phyloP scores from a whole-genome alignment of 30 jellyfish, hydroid and myxozoan genomes.

The Cassiopea andromeda region DNA sequence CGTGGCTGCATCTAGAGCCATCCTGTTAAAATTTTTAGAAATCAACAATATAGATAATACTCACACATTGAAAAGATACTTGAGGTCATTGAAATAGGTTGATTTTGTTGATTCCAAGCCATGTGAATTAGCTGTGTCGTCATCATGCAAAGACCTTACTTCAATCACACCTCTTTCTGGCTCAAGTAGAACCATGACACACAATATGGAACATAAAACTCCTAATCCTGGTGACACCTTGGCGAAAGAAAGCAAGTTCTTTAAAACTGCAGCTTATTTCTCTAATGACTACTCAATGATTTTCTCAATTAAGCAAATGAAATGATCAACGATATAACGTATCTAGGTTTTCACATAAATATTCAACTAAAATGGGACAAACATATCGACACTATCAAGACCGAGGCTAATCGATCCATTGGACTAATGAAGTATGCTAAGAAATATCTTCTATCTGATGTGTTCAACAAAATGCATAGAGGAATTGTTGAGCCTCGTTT shows the following conservation, averaged over 20 bases:
- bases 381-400: too few relatives aligned
- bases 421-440: too few relatives aligned
- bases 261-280: too few relatives aligned
- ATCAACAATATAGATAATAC: neutral
- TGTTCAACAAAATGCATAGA: too few relatives aligned
- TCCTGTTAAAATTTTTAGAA: too few relatives aligned
- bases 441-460: too few relatives aligned
- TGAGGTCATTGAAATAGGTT: slow-evolving; percentile 68
- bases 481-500: too few relatives aligned
- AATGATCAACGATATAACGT: neutral
- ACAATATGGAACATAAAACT: slow-evolving; percentile 49
- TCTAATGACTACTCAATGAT: neutral
- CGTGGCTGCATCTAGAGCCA: too few relatives aligned
- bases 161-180: slow-evolving; percentile 89
- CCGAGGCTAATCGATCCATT: too few relatives aligned
- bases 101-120: slow-evolving; percentile 10
- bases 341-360: too few relatives aligned
- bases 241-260: neutral
- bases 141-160: slow-evolving; percentile 13
- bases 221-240: slow-evolving; percentile 94
- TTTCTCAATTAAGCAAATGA: neutral
- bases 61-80: slow-evolving; percentile 67
- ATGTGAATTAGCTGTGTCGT: slow-evolving; percentile 25
- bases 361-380: too few relatives aligned
- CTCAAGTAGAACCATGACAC: slow-evolving; percentile 63